Percentiles rank a stretch among this genome's conserved stretches.
Conservation (phyloP, 2,113 vertebrate species). For the Ophiodon elongatus region DNA sequence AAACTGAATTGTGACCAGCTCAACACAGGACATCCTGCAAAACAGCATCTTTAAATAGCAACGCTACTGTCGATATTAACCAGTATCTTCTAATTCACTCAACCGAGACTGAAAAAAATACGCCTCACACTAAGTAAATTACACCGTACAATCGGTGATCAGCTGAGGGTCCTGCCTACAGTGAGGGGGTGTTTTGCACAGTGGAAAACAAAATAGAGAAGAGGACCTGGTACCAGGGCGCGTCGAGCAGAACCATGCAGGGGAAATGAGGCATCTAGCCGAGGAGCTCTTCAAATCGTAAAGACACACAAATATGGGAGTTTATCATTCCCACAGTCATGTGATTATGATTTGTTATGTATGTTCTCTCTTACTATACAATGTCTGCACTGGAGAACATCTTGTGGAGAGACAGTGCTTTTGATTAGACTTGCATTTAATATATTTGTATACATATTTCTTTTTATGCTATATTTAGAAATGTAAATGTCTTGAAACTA, state of each 20-base stretch:
- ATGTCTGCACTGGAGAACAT: not conserved
- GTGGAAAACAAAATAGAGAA: too few species aligned
- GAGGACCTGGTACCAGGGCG: too few species aligned
- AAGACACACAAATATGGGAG: not conserved
- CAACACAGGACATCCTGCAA: not conserved
- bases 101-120: not conserved
- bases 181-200: too few species aligned
- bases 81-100: not conserved
- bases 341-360: not conserved
- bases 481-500: not conserved
- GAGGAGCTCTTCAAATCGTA: not conserved
- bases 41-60: not conserved
- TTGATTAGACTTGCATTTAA: not conserved
- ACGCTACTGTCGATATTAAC: not conserved
- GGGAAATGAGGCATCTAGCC: too few species aligned
- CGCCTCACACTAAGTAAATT: too few species aligned
- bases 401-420: not conserved
- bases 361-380: not conserved
- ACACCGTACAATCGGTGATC: too few species aligned
- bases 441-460: not conserved
- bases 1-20: not conserved
- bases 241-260: too few species aligned
- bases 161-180: too few species aligned
- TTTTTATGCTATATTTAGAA: too few species aligned
- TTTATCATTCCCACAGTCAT: not conserved